Base-by-base conservation (phyloP, 2,113 vertebrate genomes). In the Scomber colias region DNA sequence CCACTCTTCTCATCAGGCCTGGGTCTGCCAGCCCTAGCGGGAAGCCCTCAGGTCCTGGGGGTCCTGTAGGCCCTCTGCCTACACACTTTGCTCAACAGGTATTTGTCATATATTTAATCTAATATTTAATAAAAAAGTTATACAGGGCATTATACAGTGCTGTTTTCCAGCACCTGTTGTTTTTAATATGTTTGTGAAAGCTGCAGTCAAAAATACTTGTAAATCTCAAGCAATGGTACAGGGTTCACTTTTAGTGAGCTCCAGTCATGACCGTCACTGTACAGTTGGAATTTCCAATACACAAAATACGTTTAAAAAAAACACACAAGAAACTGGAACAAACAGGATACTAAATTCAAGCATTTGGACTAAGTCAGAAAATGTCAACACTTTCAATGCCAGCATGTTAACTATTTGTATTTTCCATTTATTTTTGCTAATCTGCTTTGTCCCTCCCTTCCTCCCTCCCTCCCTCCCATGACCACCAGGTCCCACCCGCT, bases 11-110 rank as follows among this genome's bases (percentile, higher is more conserved):
- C 31, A 12, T 68, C 88, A 99, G 98, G 93, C 98, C 97, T 91
- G 96, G 97, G 74, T 99, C 98, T 92, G 96, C 97, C 88, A 99
- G 98, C 92, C 98, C 97, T 85, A 99, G 96, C 75, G 97, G 98
- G 87, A 99, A 99, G 88, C 89, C 96, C 1, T 96, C 97, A 75
- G 97, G 97, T 94, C 91, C 93, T 27, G 91, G 88, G 16, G 94
- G 95, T 77, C 95, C 96, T 51, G 92, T 97, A 83, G 96, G 96
- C 82, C 95, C 97, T 88, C 95, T 98, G 74, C 96, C 96, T 71
- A 95, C 96, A 93, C 98, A 98, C 94, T 99, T 96, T 79, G 85
- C 97, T 56, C 98, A 97, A 57, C 98, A 99, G 98, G 98, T 99
- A 96, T 46, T 51, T 50, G 64, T 64, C 5, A 30, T 5, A 1